Base-by-base conservation (phyloP, 1,140 invertebrate species). In the Brachionus rubens region DNA sequence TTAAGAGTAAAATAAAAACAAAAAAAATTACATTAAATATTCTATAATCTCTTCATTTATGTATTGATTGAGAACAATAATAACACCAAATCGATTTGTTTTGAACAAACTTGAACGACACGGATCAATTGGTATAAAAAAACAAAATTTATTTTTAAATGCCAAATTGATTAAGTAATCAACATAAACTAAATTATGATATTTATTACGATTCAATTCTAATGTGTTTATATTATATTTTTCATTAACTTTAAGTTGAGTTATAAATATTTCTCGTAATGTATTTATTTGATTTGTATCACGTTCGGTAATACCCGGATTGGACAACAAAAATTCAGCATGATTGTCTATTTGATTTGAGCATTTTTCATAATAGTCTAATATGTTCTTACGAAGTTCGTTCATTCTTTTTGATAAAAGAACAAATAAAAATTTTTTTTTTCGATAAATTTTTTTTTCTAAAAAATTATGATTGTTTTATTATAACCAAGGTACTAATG, bases 351-450 rank as follows among this genome's bases (percentile, higher is more conserved):
- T 54, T 54, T 28, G 24, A 28, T 54, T 54, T 28, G 33, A 54
- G 21, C 52, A 54, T 12, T 28, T 54, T n/a, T 54, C 52, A 54
- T 54, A 54, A 54, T 54, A 54, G 12, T n/a, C 10, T 24, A 54
- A 24, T 54, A 54, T 54, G 33, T 54, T 54, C 26, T 54, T 24
- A 12, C 33, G n/a, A 12, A 54, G 24, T 12, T 54, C 52, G 33
- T 54, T 54, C 52, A 54, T 54, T 21, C 33, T 54, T 43, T 43
- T n/a, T n/a, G n/a, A n/a, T n/a, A n/a, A n/a, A n/a, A n/a, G n/a
- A n/a, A n/a, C n/a, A n/a, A n/a, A n/a, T n/a, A n/a, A n/a, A n/a
- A n/a, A n/a, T n/a, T n/a, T n/a, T n/a, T n/a, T n/a, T n/a, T n/a
- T n/a, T n/a, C n/a, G n/a, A n/a, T n/a, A n/a, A n/a, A n/a, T n/a